Percentiles rank a stretch among this genome's conserved stretches.
phyloP scores from a whole-genome alignment of 2,797 vertebrate species.

The Allobates femoralis region DNA sequence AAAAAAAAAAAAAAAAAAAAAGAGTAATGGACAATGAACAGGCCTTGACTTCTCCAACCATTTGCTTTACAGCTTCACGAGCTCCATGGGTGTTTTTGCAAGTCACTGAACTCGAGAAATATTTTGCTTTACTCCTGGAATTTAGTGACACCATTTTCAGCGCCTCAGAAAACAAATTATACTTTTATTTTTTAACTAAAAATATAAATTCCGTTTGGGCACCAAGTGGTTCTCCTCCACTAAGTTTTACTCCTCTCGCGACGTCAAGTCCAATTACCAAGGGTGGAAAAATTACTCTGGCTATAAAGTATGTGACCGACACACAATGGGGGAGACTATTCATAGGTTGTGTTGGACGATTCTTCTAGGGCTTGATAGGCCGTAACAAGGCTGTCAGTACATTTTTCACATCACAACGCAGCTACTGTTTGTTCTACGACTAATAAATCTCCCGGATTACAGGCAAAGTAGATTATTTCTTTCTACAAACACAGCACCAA shows the following conservation, averaged over 20 bases:
- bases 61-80: constrained; percentile 77
- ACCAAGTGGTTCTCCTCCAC: constrained; percentile 43
- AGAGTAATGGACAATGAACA: constrained; percentile 74
- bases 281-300: constrained; percentile 15
- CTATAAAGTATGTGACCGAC: constrained; percentile 22
- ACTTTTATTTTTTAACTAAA: constrained; percentile 66
- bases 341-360: neutral
- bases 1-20: constrained; percentile 66
- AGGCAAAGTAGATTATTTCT: neutral
- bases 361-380: constrained; percentile 4
- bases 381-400: neutral
- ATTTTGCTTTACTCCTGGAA: constrained; percentile 77
- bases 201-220: constrained; percentile 66
- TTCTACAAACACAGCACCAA: neutral
- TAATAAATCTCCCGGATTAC: constrained; percentile 2
- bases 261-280: constrained; percentile 18
- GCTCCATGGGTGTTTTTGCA: constrained; percentile 78
- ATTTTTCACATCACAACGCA: neutral
- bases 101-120: constrained; percentile 76
- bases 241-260: constrained; percentile 56
- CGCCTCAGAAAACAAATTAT: constrained; percentile 74
- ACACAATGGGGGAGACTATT: neutral
- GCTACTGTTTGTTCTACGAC: neutral
- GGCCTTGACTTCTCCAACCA: constrained; percentile 77
- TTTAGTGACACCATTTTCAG: constrained; percentile 75